phyloP scores from a whole-genome alignment of 2,888 invertebrate genomes.

The Limnephilus marmoratus region DNA sequence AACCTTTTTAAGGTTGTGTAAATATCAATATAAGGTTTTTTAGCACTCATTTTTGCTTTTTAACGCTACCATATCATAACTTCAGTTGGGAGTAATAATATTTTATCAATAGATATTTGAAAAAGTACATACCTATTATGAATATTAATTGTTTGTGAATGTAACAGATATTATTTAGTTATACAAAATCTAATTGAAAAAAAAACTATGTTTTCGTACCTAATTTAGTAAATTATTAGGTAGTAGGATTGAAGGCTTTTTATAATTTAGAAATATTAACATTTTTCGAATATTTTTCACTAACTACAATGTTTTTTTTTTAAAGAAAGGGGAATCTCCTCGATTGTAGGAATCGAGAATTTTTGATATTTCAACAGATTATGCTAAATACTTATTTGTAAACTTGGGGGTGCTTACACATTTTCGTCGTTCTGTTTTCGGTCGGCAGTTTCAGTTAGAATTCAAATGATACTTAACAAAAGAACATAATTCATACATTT shows the following conservation, averaged over 20 bases:
- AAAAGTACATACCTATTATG: neutral
- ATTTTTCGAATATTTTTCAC: neutral
- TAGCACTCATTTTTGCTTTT: slow-evolving; percentile 38
- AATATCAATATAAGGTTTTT: slow-evolving; percentile 45
- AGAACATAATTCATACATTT: neutral
- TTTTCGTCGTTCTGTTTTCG: neutral
- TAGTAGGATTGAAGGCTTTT: neutral
- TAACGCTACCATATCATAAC: slow-evolving; percentile 12
- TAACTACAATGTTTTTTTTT: neutral
- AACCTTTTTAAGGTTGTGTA: slow-evolving; percentile 44
- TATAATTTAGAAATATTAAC: neutral
- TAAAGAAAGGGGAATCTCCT: neutral
- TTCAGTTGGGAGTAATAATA: neutral
- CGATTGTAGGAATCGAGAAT: neutral
- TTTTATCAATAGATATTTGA: neutral
- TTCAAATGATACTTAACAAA: neutral
- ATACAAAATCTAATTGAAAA: neutral
- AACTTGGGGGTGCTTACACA: neutral
- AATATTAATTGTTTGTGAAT: neutral
- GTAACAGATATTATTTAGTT: neutral
- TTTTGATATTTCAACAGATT: neutral
- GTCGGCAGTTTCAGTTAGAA: neutral
- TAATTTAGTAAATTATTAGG: neutral
- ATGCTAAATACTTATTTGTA: neutral
- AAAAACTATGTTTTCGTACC: neutral